These are phyloP conservation scores for Galago senegalensis DNA, from an alignment of 2,797 vertebrate genomes.

Conservation along the genomic window DNA sequence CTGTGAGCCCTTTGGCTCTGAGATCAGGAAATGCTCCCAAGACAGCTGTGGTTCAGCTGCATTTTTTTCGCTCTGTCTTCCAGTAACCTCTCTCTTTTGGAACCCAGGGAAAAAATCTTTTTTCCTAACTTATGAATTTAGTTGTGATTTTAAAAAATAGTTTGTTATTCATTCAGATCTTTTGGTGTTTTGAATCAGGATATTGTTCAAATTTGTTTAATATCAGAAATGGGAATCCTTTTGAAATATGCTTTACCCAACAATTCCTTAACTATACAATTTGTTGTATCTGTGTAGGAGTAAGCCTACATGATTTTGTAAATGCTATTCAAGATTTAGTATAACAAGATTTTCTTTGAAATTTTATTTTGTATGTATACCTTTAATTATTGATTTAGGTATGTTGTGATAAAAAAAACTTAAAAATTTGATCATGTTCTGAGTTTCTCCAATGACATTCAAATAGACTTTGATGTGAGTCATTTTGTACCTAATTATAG, in stretches of 20 bases:
- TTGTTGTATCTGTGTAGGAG: neutral
- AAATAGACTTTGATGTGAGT: neutral
- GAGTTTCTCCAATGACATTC: neutral
- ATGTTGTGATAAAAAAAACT: slow-evolving; percentile 1
- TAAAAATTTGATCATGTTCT: slow-evolving; percentile 15
- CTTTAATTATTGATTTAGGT: neutral
- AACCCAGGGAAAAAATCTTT: neutral
- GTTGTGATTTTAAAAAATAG: neutral
- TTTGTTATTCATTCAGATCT: neutral
- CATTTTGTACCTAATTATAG: neutral
- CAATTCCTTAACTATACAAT: neutral
- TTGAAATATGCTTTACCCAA: neutral
- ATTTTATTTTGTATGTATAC: neutral
- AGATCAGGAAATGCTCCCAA: neutral
- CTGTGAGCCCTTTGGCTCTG: neutral
- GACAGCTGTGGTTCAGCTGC: neutral
- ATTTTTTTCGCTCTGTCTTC: neutral
- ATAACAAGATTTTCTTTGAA: neutral
- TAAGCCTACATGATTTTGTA: neutral
- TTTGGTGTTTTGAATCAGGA: neutral
- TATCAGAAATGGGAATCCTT: neutral
- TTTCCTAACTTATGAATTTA: neutral
- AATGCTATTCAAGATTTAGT: neutral
- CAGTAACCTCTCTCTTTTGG: neutral
- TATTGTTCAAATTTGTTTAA: neutral